A percentile compares a stretch with the other conserved stretches of the same genome.
Evolutionary conservation across 2,888 invertebrate genomes (phyloP).

Genomic region (Xylocampa areola): DNA sequence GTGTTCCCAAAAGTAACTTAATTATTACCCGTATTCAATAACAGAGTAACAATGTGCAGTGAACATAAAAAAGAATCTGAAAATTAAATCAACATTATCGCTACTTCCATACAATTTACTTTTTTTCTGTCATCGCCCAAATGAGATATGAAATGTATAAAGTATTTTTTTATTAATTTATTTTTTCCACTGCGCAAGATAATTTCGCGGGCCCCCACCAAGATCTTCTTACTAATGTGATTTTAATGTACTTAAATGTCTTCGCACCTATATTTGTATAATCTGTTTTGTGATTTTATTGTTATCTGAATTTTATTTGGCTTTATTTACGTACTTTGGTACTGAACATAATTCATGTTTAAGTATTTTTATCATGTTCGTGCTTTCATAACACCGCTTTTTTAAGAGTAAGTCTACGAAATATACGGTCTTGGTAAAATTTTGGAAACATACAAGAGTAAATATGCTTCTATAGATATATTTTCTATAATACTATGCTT

Average conservation of each 20-base stretch:
- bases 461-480: too few relatives aligned
- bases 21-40: background rate
- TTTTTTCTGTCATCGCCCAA: conserved; percentile 74
- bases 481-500: too few relatives aligned
- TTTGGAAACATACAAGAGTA: conserved; percentile 35
- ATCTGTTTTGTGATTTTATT: conserved; percentile 74
- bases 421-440: conserved; percentile 20
- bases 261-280: conserved; percentile 80
- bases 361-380: conserved; percentile 48
- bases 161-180: conserved; percentile 84
- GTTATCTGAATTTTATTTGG: conserved; percentile 59
- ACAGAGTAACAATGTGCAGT: conserved; percentile 10
- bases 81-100: conserved; percentile 71
- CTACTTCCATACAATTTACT: conserved; percentile 85
- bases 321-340: conserved; percentile 61
- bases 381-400: conserved; percentile 43
- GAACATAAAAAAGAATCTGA: conserved; percentile 30
- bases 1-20: conserved; percentile 10
- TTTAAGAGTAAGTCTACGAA: conserved; percentile 42
- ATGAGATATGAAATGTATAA: conserved; percentile 78
- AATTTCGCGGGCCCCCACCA: conserved; percentile 80
- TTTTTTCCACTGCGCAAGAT: conserved; percentile 81
- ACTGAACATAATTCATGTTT: conserved; percentile 51
- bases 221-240: conserved; percentile 87
- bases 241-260: conserved; percentile 88